Evolutionary conservation across 2,113 vertebrate genomes (phyloP).

Genomic region (rabbit (Oryctolagus cuniculus)): DNA sequence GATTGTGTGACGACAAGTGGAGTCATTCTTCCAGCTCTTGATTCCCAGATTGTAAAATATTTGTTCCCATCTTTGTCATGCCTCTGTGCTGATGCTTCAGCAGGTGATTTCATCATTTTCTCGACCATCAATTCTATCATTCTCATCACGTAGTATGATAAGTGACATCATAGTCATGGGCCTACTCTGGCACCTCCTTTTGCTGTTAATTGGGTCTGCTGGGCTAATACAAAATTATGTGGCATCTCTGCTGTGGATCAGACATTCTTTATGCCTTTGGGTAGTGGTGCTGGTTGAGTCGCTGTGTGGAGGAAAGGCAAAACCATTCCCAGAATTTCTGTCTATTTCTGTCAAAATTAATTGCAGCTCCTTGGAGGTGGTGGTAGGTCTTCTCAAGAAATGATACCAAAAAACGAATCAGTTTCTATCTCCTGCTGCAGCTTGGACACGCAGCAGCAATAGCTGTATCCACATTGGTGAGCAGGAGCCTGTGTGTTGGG

Average conservation of each 20-base stretch:
- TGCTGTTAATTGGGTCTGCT: accelerated
- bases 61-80: background rate
- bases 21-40: background rate
- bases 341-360: slow-evolving; percentile 13
- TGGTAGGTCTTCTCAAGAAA: background rate
- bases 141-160: too few relatives aligned
- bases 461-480: background rate
- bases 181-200: background rate
- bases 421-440: background rate
- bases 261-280: background rate
- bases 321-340: background rate
- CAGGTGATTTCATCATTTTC: background rate
- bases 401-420: background rate
- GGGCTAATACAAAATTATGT: background rate
- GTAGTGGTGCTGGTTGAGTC: background rate
- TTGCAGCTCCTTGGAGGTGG: background rate
- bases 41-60: background rate
- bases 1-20: background rate
- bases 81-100: background rate
- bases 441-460: background rate
- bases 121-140: background rate
- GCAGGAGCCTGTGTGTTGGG: accelerated
- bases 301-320: background rate
- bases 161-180: background rate
- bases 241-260: background rate